Percentiles rank a stretch among this genome's conserved stretches.
These are phyloP conservation scores for Tanytarsus gracilentus DNA, from an alignment of 2,888 invertebrate species.

Conservation along the genomic window DNA sequence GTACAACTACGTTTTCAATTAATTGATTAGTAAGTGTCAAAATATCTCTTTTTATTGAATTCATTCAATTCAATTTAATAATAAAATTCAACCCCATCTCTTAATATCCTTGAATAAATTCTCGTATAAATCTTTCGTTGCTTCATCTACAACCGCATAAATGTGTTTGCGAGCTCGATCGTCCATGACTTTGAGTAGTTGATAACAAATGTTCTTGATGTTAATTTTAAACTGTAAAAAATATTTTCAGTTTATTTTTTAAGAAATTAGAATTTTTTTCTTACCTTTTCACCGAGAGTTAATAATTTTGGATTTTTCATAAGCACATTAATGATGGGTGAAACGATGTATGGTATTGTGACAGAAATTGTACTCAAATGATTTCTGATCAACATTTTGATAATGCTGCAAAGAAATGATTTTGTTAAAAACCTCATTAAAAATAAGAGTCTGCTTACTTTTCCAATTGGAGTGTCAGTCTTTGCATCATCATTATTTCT, in stretches of 20 bases:
- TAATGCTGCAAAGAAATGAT: slow-evolving; percentile 13
- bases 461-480: background rate
- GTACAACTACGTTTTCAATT: too few species aligned
- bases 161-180: slow-evolving; percentile 14
- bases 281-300: slow-evolving; percentile 16
- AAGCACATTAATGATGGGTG: slow-evolving; percentile 14
- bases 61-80: background rate
- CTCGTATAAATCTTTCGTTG: slow-evolving; percentile 15
- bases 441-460: slow-evolving; percentile 1
- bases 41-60: background rate
- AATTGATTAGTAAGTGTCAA: background rate
- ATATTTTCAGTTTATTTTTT: background rate
- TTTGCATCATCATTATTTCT: slow-evolving; percentile 2
- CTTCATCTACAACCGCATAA: slow-evolving; percentile 14
- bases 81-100: background rate
- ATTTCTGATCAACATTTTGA: slow-evolving; percentile 16
- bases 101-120: slow-evolving; percentile 5
- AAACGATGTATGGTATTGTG: slow-evolving; percentile 12
- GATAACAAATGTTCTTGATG: slow-evolving; percentile 24
- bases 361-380: background rate
- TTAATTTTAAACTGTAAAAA: slow-evolving; percentile 21
- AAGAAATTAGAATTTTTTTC: background rate
- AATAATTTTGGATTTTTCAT: slow-evolving; percentile 21
- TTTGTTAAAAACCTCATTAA: too few species aligned
- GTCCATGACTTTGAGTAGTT: slow-evolving; percentile 20